Evolutionary conservation across 2,888 invertebrate species (phyloP).

Genomic region (Drosophila siamana): DNA sequence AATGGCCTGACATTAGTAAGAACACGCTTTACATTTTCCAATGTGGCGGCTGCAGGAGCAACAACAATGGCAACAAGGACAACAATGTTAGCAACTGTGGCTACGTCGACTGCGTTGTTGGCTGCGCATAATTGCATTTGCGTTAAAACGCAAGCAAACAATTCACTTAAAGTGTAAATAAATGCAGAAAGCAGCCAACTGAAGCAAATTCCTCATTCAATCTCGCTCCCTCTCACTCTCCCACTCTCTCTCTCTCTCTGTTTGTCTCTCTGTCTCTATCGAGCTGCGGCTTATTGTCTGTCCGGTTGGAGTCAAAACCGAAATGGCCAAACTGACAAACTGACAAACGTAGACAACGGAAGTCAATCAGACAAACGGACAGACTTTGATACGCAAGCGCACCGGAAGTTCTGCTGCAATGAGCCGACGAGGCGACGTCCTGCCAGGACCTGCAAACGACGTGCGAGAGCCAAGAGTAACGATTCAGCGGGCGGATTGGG

Average conservation of each 20-base stretch:
- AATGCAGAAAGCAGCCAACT: slow-evolving; percentile 56
- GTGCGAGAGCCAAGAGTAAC: background rate
- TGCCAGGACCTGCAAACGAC: background rate
- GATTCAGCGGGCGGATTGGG: background rate
- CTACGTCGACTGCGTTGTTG: slow-evolving; percentile 33
- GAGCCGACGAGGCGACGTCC: slow-evolving; percentile 58
- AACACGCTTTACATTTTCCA: slow-evolving; percentile 52
- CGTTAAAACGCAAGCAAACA: slow-evolving; percentile 81
- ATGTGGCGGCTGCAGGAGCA: slow-evolving; percentile 10
- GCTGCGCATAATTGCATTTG: slow-evolving; percentile 79
- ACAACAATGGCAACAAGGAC: background rate
- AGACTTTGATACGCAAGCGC: slow-evolving; percentile 77
- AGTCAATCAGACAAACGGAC: slow-evolving; percentile 77
- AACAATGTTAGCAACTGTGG: slow-evolving; percentile 20
- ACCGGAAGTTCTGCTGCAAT: slow-evolving; percentile 73
- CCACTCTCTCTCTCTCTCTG: slow-evolving; percentile 12
- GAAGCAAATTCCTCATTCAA: slow-evolving; percentile 44
- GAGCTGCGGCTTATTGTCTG: slow-evolving; percentile 28
- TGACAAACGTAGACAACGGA: slow-evolving; percentile 78
- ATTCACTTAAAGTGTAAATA: slow-evolving; percentile 81
- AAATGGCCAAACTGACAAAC: slow-evolving; percentile 80
- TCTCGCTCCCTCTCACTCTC: slow-evolving; percentile 3
- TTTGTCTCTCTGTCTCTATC: background rate
- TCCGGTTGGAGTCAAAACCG: slow-evolving; percentile 64
- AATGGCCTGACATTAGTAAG: slow-evolving; percentile 65